Evolutionary conservation across 2,113 vertebrate species (phyloP), one percentile per base, ranked within the genome.

Genomic region (Cynoglossus semilaevis): DNA sequence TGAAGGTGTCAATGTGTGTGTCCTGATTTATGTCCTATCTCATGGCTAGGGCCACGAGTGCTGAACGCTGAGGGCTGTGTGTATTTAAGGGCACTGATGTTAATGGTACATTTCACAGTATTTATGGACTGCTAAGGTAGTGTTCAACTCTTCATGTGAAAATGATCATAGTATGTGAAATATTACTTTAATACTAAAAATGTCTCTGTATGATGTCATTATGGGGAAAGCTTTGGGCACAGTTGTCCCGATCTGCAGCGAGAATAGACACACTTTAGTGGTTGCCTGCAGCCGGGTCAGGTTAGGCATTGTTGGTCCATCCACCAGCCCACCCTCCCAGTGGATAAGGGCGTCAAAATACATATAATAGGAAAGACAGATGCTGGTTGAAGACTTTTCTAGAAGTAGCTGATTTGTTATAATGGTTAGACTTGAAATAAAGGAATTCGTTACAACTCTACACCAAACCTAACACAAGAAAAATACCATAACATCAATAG

Each of bases 291-390:
- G 60, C 42, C 8, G 38, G 76, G 64, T 81, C 66, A 64, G 50
- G 50, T 11, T 36, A 15, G 41, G 65, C 70, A 79, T 82, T 81
- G 67, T 86, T 72, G 72, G 41, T 61, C 40, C 29, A 2, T 40
- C 43, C 65, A 67, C 15, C 22, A 17, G 62, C 59, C 77, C 75
- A 63, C 76, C 63, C 80, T 64, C 71, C 76, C 60, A 67, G 18
- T 61, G 53, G 45, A 1, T 11, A 43, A 50, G 49, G 42, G 52
- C 54, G 17, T 67, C 6, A 37, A 40, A 60, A 19, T 9, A n/a
- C 1, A 36, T 4, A 29, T 2, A 3, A 51, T 38, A 18, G 53
- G 15, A 72, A 35, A 60, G 18, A 0, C 9, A 3, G 4, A 15
- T 9, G 7, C 9, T 43, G 3, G 35, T 45, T 55, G 7, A 37